Base-by-base conservation (phyloP, 2,113 vertebrate genomes). In the Camarhynchus parvulus region DNA sequence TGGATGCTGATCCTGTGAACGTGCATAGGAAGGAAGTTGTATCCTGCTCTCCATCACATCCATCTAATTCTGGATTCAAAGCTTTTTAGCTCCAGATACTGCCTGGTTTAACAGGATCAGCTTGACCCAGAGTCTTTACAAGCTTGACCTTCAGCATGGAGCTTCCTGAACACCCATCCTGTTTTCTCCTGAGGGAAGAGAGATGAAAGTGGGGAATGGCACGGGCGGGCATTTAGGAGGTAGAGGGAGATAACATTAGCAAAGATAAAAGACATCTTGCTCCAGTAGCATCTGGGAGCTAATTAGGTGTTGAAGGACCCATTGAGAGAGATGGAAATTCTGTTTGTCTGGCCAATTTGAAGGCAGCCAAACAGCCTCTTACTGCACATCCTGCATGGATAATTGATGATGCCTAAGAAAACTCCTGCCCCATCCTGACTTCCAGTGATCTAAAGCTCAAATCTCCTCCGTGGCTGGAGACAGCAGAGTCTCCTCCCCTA, bases 261-360 rank as follows among this genome's bases (percentile, higher is more conserved):
- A 58, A 95, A 96, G 96, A 96, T 94, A 92, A 96, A 96, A 96
- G 92, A 91, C 63, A 69, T 84, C 80, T 95, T 92, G 76, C 90
- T 89, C 94, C 91, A 92, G 94, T n/a, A 95, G 82, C 91, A 91
- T 95, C 94, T 95, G 95, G 92, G 95, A 95, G 61, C 95, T 96
- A 95, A 96, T 97, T 97, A 96, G 94, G 96, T 96, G 95, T 95
- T 96, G 94, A 95, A 95, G 96, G 87, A 96, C 87, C 92, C 94
- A 94, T 90, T 87, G 95, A 78, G 87, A 83, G 94, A 92, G 78
- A 94, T 91, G 91, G 96, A 95, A 92, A 92, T 96, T 96, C 89
- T 95, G 96, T 97, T 96, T 95, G 94, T 96, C 94, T 90, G 74
- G 95, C 92, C 94, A 94, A 90, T 88, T 95, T 88, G 67, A 95